Evolutionary conservation across 2,888 invertebrate species (phyloP), one percentile per base, ranked within the genome.

Genomic region (Cephus runcator): DNA sequence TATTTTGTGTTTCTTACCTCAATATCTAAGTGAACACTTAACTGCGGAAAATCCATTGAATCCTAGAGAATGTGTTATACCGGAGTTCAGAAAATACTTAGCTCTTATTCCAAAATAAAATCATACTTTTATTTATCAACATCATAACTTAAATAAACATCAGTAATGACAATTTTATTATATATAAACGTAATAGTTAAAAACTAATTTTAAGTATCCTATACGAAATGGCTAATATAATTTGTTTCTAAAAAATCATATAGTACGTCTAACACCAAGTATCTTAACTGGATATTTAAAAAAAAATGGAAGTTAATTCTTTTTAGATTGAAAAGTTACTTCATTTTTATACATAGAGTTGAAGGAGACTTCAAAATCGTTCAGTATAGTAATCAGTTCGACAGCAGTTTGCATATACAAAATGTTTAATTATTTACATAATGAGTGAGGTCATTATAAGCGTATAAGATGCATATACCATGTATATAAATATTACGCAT

Each of bases 1-100:
- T 11, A 92, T 95, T 12, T 93, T 94, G 0, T 94, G 95, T 68
- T 93, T 95, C 76, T 93, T 93, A 12, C 94, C 95, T 0, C 93
- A 95, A 11, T 93, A 94, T 80, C 93, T 96, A 4, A 94, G 94
- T 81, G 92, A 94, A 1, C 94, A 93, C 85, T 92, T 96, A 12
- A 90, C 87, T 0, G 71, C 86, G 0, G 81, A 85, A 77, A 83
- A 77, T 4, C 84, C 88, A 0, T 74, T 86, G 3, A 88, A 88
- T 83, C 88, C 88, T 2, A 87, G 88, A 31, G 89, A 91, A 6
- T 86, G 85, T 12, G 90, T 91, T 4, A 79, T 91, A 9, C 88
- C 88, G 0, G 91, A 91, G 77, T 91, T 91, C 75, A 88, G 88
- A 80, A 91, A 90, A 77, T 91, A 90, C 79, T 83, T 91, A 23